Conservation (phyloP, 2,888 invertebrate species). For the Eilema sororculum region DNA sequence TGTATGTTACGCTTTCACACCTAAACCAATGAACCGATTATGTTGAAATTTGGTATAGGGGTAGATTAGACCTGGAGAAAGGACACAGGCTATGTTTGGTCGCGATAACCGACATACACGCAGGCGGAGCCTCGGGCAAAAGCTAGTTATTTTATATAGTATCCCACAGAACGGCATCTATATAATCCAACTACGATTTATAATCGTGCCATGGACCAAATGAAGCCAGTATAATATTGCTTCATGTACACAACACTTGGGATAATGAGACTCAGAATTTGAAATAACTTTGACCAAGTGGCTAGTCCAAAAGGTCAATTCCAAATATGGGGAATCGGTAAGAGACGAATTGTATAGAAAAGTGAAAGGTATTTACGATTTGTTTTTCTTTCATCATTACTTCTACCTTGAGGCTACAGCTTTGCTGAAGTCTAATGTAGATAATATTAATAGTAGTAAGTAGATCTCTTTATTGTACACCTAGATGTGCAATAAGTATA, state of each 20-base stretch:
- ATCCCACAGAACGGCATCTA: not conserved
- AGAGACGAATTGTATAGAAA: slow-evolving; percentile 12
- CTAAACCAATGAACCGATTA: too few relatives aligned
- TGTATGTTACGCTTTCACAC: too few relatives aligned
- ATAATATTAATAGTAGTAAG: not conserved
- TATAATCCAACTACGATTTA: not conserved
- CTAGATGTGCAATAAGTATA: not conserved
- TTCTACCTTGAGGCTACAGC: not conserved
- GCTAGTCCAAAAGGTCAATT: slow-evolving; percentile 22
- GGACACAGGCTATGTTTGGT: too few relatives aligned
- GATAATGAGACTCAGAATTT: not conserved
- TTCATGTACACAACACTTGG: not conserved
- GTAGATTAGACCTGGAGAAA: too few relatives aligned
- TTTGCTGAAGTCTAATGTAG: not conserved
- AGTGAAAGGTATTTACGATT: slow-evolving; percentile 16
- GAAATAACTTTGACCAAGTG: slow-evolving; percentile 8
- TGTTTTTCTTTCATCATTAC: slow-evolving; percentile 14
- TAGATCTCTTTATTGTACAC: not conserved
- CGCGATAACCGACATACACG: too few relatives aligned
- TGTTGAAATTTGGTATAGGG: too few relatives aligned
- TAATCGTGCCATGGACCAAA: not conserved
- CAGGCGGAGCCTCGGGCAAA: too few relatives aligned
- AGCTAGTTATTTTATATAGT: not conserved
- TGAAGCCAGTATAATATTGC: not conserved
- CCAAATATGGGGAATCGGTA: slow-evolving; percentile 11